These are phyloP conservation scores for Mustela erminea DNA, from an alignment of 2,797 vertebrate genomes.

Conservation along the genomic window DNA sequence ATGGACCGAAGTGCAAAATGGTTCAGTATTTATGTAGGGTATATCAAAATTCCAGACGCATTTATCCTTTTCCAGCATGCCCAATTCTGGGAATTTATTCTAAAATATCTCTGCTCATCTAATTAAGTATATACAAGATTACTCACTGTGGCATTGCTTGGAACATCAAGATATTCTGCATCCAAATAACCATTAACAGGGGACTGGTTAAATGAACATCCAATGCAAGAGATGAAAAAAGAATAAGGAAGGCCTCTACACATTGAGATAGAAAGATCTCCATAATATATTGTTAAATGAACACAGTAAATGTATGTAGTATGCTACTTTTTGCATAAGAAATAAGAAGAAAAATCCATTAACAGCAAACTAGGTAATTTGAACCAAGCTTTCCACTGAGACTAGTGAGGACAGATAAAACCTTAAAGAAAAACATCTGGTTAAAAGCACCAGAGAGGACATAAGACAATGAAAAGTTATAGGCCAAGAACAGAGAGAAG, in stretches of 20 bases:
- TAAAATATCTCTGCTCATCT: not conserved
- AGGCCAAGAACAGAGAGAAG: not conserved
- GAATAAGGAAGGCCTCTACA: not conserved
- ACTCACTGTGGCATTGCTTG: not conserved
- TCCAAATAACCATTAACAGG: not conserved
- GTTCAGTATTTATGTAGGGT: not conserved
- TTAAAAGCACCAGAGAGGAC: not conserved
- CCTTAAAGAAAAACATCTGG: not conserved
- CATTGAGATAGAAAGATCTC: not conserved
- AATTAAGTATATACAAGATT: not conserved
- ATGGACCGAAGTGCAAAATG: not conserved
- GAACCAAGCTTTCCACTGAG: not conserved
- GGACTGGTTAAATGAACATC: not conserved
- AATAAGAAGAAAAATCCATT: not conserved
- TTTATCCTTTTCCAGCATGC: not conserved
- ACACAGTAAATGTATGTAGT: not conserved
- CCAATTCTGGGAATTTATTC: constrained; percentile 12
- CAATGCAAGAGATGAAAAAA: not conserved
- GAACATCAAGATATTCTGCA: not conserved
- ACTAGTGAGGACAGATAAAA: not conserved
- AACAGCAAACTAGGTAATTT: constrained; percentile 1
- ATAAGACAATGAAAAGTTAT: constrained; percentile 3
- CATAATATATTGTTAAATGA: not conserved
- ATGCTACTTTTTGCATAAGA: not conserved
- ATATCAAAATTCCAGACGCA: constrained; percentile 25